A percentile compares a stretch with the other conserved stretches of the same genome.
phyloP scores from a whole-genome alignment of 2,113 vertebrate genomes.

The Australoheros scitulus region DNA sequence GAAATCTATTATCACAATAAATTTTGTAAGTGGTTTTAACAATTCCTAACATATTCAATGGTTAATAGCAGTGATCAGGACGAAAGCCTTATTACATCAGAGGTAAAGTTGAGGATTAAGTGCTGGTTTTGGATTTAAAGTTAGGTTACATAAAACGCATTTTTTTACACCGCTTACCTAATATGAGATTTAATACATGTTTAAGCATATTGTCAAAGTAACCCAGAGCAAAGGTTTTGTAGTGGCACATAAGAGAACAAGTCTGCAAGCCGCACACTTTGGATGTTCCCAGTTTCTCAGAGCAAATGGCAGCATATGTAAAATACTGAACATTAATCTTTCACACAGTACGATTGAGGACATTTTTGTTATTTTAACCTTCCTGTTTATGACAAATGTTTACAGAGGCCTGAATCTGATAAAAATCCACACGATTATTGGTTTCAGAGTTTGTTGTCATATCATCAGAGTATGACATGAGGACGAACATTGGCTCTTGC shows the following conservation, averaged over 20 bases:
- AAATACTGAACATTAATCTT: conserved; percentile 10
- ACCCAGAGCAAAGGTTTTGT: not conserved
- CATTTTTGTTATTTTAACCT: not conserved
- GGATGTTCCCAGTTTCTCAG: not conserved
- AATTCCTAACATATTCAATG: not conserved
- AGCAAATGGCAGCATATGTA: not conserved
- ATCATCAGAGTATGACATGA: conserved; percentile 23
- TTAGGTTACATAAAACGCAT: not conserved
- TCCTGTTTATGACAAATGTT: conserved; percentile 24
- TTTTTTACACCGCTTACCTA: not conserved
- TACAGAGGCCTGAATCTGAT: conserved; percentile 3
- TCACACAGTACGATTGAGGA: not conserved
- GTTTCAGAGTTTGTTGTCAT: conserved; percentile 19
- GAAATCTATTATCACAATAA: not conserved
- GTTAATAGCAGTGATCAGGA: conserved; percentile 1
- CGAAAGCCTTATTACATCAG: conserved; percentile 2
- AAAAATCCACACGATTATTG: conserved; percentile 7
- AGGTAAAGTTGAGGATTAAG: not conserved
- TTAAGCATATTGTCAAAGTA: conserved; percentile 5
- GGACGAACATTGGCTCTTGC: conserved; percentile 39
- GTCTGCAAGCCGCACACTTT: not conserved
- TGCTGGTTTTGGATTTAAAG: not conserved
- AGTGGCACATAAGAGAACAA: not conserved
- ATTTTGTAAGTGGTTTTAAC: not conserved
- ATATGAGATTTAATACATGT: not conserved